Conservation (phyloP, 2,113 vertebrate species). For the Octodon degus region DNA sequence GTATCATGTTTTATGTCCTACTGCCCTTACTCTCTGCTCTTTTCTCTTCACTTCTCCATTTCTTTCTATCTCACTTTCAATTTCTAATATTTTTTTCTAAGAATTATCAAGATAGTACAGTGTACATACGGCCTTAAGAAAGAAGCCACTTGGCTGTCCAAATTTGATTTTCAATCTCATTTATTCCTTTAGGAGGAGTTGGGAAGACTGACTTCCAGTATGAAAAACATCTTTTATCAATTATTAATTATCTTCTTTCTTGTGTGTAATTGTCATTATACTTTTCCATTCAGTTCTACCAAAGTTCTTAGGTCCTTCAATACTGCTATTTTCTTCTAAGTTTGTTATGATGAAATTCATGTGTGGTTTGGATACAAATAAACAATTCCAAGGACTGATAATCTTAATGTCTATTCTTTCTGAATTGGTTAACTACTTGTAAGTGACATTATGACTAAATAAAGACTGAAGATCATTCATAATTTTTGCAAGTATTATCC, state of each 20-base stretch:
- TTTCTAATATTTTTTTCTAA: too few species aligned
- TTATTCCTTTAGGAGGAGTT: not conserved
- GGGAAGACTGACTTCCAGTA: not conserved
- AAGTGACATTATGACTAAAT: not conserved
- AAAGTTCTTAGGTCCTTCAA: not conserved
- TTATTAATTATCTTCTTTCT: not conserved
- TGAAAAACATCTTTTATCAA: not conserved
- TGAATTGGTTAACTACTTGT: not conserved
- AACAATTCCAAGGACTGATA: not conserved
- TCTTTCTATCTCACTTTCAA: not conserved
- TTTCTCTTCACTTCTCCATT: not conserved
- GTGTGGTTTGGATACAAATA: too few species aligned
- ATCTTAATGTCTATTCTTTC: not conserved
- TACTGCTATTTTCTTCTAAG: not conserved
- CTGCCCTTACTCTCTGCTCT: not conserved
- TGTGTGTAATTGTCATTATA: not conserved
- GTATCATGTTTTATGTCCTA: not conserved
- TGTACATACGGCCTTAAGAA: not conserved
- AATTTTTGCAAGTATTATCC: not conserved
- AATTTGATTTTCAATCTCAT: not conserved
- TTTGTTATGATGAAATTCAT: not conserved
- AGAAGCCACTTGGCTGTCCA: not conserved
- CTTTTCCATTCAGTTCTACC: not conserved
- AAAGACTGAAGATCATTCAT: not conserved
- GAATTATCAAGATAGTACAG: not conserved